Evolutionary conservation across 2,888 invertebrate species (phyloP), one percentile per base, ranked within the genome.

Genomic region (Idaea biselata): DNA sequence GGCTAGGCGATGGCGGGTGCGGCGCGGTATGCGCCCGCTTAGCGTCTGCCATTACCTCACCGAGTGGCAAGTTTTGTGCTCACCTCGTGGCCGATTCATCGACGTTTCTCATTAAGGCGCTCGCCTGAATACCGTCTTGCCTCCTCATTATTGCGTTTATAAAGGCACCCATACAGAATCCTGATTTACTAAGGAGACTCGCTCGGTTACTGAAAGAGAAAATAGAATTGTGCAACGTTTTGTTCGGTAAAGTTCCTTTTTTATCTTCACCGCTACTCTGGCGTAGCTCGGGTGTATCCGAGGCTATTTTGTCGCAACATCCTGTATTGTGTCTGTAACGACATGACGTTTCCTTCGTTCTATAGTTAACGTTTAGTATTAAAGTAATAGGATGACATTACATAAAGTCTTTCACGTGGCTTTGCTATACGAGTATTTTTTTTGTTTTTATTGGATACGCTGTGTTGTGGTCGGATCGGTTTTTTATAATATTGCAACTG

Each of bases 111-210:
- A 88, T 91, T 90, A 90, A 80, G 77, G 82, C 76, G 82, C 79
- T 80, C 83, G 87, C 81, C 74, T 92, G 88, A 91, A 91, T 91
- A 84, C 88, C 86, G 86, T 87, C 86, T 89, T 87, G 85, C 85
- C 85, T 91, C 79, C 91, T 91, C 90, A 90, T 92, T 92, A 92
- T 91, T 91, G 90, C 91, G 90, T 91, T 91, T 91, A 91, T 91
- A 91, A 91, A 91, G 83, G 89, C 89, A 80, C 76, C 88, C 82
- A 90, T 91, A 90, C 83, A 91, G 83, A 81, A 80, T 77, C 81
- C 79, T 86, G 89, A 89, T 90, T 89, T 87, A 89, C 89, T 87
- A 90, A 90, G 87, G 85, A 90, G 87, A 85, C 85, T 80, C 81
- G 85, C 86, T 83, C 77, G 76, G 83, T 80, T 80, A 79, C 82